These are phyloP conservation scores for Periophthalmus magnuspinnatus DNA, from an alignment of 2,797 vertebrate species.

Conservation along the genomic window DNA sequence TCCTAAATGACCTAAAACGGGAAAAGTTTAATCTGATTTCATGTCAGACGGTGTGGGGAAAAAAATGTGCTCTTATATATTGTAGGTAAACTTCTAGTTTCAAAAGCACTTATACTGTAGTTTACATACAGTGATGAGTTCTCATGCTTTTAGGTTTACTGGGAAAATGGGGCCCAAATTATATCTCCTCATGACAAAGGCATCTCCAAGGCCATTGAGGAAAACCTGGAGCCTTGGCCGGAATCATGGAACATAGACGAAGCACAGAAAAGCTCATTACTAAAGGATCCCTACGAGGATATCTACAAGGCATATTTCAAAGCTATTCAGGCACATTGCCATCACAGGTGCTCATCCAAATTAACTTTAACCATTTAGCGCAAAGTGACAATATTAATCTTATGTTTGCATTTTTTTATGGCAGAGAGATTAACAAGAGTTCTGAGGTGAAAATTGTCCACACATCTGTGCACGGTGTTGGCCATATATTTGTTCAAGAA, in stretches of 20 bases:
- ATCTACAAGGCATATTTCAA: conserved; percentile 85
- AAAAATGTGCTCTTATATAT: too few species aligned
- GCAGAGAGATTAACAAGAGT: conserved; percentile 86
- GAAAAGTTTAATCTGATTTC: too few species aligned
- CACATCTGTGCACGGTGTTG: conserved; percentile 95
- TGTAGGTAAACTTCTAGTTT: too few species aligned
- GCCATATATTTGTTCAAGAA: conserved; percentile 89
- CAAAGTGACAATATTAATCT: background rate
- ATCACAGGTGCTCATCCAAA: conserved; percentile 83
- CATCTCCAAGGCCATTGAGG: conserved; percentile 87
- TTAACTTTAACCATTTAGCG: background rate
- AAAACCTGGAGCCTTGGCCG: conserved; percentile 91
- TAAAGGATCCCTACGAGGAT: conserved; percentile 83
- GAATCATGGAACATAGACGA: conserved; percentile 87
- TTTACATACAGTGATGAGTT: background rate
- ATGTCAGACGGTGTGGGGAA: too few species aligned
- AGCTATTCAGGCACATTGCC: conserved; percentile 90
- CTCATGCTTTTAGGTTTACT: conserved; percentile 85
- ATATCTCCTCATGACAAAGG: conserved; percentile 90
- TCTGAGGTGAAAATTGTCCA: conserved; percentile 92
- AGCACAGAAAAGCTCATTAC: conserved; percentile 79
- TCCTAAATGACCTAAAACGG: too few species aligned
- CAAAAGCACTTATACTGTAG: background rate
- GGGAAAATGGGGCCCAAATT: conserved; percentile 97
- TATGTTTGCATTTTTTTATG: background rate